Evolutionary conservation across 2,888 invertebrate species (phyloP).

Genomic region (Eupithecia subumbrata): DNA sequence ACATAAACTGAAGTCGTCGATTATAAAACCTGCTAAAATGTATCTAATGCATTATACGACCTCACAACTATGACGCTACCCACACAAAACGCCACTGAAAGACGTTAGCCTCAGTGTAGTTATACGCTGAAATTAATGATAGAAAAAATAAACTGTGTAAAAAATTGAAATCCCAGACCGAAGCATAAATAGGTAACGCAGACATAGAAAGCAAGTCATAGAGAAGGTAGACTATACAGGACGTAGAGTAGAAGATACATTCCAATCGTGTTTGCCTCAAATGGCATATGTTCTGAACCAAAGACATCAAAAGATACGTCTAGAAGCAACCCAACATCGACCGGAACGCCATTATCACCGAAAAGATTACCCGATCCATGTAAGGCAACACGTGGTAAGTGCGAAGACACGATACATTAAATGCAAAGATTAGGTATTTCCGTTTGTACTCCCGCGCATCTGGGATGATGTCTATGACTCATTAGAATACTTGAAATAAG

Average conservation of each 20-base stretch:
- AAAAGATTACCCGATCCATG: slow-evolving; percentile 54
- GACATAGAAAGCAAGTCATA: too few species aligned
- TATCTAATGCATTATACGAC: too few species aligned
- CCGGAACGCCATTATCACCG: slow-evolving; percentile 63
- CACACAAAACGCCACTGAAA: background rate
- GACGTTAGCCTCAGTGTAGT: background rate
- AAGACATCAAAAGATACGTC: slow-evolving; percentile 37
- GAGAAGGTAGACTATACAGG: background rate
- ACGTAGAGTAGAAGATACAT: background rate
- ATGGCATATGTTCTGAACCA: background rate
- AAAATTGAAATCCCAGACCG: background rate
- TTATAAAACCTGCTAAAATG: background rate
- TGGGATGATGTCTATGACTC: slow-evolving; percentile 61
- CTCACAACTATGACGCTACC: too few species aligned
- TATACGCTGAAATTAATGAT: background rate
- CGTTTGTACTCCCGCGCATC: slow-evolving; percentile 70
- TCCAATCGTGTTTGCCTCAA: background rate
- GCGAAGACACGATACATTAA: slow-evolving; percentile 67
- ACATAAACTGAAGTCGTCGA: background rate
- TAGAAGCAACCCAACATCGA: slow-evolving; percentile 40
- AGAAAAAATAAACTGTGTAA: background rate
- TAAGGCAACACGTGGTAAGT: slow-evolving; percentile 63
- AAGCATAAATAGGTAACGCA: background rate
- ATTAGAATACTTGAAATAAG: slow-evolving; percentile 51
- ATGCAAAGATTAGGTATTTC: slow-evolving; percentile 82